A percentile compares a stretch with the other conserved stretches of the same genome.
Evolutionary conservation across 64 coral and sea anemone genomes (phyloP).

Genomic region (Exaiptasia diaphana): DNA sequence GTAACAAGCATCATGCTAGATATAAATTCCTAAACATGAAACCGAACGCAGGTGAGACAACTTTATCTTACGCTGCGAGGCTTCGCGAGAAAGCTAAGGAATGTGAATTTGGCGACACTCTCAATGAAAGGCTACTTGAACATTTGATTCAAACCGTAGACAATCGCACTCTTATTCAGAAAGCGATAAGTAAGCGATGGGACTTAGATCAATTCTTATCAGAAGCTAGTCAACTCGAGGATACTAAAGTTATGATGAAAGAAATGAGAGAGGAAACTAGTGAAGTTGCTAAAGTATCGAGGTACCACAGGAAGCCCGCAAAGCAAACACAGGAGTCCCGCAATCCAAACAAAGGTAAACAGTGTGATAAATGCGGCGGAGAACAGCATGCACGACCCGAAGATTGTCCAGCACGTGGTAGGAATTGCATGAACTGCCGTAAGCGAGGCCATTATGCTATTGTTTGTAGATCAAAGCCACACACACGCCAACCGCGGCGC

Average conservation of each 20-base stretch:
- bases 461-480: conserved; percentile 19
- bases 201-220: neutral
- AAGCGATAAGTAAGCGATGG: neutral
- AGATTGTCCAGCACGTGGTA: neutral
- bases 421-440: conserved; percentile 21
- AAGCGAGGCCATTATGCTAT: neutral
- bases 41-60: neutral
- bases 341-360: neutral
- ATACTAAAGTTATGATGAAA: neutral
- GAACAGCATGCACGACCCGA: neutral
- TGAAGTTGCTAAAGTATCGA: neutral
- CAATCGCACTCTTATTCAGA: neutral
- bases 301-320: neutral
- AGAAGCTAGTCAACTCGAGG: neutral
- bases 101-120: neutral
- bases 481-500: neutral
- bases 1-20: neutral
- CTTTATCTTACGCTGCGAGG: neutral
- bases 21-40: neutral
- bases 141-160: conserved; percentile 16
- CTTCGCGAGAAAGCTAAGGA: conserved; percentile 4
- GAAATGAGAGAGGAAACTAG: neutral
- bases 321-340: neutral
- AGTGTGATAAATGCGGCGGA: neutral
- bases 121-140: neutral